Evolutionary conservation across 2,888 invertebrate species (phyloP).

Genomic region (Meloe dianella): DNA sequence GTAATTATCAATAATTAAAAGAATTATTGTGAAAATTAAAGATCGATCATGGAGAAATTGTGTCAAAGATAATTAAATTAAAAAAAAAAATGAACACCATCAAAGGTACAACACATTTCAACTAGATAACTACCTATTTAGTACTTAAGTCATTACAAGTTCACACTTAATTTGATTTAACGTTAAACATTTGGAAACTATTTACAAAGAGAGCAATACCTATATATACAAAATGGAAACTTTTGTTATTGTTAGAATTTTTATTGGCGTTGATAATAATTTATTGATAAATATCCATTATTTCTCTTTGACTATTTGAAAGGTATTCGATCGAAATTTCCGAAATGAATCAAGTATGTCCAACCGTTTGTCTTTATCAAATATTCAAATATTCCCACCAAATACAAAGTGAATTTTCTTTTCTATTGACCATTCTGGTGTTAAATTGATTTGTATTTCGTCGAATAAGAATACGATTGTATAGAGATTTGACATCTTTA

Average conservation of each 20-base stretch:
- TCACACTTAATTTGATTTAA: too few relatives aligned
- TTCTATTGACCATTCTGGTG: neutral
- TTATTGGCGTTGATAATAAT: neutral
- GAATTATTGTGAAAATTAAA: too few relatives aligned
- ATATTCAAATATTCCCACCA: slow-evolving; percentile 27
- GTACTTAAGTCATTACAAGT: neutral
- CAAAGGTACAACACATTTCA: too few relatives aligned
- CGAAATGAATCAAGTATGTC: slow-evolving; percentile 23
- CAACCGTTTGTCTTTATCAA: slow-evolving; percentile 21
- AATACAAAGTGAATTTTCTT: neutral
- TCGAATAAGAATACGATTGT: too few relatives aligned
- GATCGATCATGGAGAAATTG: neutral
- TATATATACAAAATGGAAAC: neutral
- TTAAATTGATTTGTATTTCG: neutral
- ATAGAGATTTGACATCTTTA: neutral
- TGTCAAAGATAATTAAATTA: neutral
- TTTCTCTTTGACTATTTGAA: slow-evolving; percentile 12
- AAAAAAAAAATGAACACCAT: too few relatives aligned
- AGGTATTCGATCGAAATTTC: slow-evolving; percentile 8
- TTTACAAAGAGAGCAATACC: too few relatives aligned
- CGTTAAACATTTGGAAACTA: too few relatives aligned
- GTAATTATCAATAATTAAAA: too few relatives aligned
- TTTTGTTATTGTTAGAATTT: neutral
- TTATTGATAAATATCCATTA: slow-evolving; percentile 17
- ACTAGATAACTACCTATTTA: neutral